Evolutionary conservation across 2,888 invertebrate species (phyloP).

Genomic region (Drosophila setosimentum): DNA sequence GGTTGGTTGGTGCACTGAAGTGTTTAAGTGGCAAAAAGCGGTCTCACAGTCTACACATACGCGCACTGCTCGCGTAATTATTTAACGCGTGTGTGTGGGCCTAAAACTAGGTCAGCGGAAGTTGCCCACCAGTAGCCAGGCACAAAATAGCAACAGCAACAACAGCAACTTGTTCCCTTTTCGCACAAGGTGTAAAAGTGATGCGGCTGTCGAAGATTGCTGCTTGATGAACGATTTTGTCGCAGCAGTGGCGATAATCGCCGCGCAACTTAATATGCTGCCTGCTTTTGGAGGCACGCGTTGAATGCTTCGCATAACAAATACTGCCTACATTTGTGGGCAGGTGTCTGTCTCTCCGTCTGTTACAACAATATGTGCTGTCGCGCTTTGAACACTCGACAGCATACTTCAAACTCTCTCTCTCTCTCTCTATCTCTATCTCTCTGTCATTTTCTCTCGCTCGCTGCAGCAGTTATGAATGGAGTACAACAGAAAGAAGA

Average conservation of each 20-base stretch:
- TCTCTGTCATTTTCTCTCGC: neutral
- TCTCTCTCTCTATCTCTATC: no score
- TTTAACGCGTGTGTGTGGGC: constrained; percentile 48
- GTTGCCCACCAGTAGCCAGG: constrained; percentile 47
- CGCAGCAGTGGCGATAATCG: constrained; percentile 40
- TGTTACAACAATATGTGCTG: neutral
- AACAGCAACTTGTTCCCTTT: constrained; percentile 2
- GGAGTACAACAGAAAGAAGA: neutral
- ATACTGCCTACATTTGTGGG: constrained; percentile 29
- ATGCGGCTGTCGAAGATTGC: constrained; percentile 28
- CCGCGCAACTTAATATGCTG: constrained; percentile 22
- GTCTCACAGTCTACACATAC: constrained; percentile 46
- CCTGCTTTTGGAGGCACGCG: constrained; percentile 16
- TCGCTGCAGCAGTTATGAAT: neutral
- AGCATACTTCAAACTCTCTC: neutral
- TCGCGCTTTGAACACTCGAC: neutral
- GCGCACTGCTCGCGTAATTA: constrained; percentile 64
- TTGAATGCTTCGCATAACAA: constrained; percentile 14
- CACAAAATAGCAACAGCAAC: constrained; percentile 26
- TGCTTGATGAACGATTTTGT: constrained; percentile 57
- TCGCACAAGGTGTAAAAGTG: constrained; percentile 40
- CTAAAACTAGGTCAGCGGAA: constrained; percentile 72
- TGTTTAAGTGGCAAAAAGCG: constrained; percentile 49
- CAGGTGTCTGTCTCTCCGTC: constrained; percentile 14
- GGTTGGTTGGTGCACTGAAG: constrained; percentile 22